Evolutionary conservation across 2,888 invertebrate species (phyloP).

Genomic region (Platypus cylindrus): DNA sequence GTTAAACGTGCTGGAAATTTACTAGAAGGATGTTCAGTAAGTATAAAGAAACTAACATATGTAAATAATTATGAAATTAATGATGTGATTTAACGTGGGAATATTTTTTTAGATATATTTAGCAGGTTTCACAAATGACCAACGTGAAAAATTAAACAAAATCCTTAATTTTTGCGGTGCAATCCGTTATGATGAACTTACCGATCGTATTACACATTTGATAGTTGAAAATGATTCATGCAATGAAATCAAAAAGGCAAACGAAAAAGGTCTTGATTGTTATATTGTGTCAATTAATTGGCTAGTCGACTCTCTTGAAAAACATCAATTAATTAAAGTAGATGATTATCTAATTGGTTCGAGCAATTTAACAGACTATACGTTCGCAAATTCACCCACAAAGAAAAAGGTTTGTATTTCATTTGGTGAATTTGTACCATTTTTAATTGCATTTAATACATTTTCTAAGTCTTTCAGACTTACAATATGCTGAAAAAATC

Average conservation of each 20-base stretch:
- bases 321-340: conserved; percentile 45
- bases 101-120: conserved; percentile 46
- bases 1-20: conserved; percentile 66
- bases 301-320: conserved; percentile 60
- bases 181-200: conserved; percentile 62
- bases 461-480: conserved; percentile 28
- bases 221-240: conserved; percentile 51
- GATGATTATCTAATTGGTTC: conserved; percentile 30
- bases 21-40: conserved; percentile 70
- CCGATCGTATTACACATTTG: conserved; percentile 68
- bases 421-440: too few relatives aligned
- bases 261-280: conserved; percentile 19
- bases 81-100: too few relatives aligned
- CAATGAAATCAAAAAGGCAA: conserved; percentile 35
- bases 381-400: conserved; percentile 39
- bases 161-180: conserved; percentile 72
- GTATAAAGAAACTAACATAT: conserved; percentile 3
- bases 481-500: conserved; percentile 25
- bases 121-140: conserved; percentile 49
- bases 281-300: conserved; percentile 58
- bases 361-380: too few relatives aligned
- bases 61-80: background rate
- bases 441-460: too few relatives aligned
- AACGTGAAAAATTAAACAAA: conserved; percentile 53
- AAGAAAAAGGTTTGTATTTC: conserved; percentile 53